phyloP scores from a whole-genome alignment of 2,113 vertebrate species.

The Micromys minutus region DNA sequence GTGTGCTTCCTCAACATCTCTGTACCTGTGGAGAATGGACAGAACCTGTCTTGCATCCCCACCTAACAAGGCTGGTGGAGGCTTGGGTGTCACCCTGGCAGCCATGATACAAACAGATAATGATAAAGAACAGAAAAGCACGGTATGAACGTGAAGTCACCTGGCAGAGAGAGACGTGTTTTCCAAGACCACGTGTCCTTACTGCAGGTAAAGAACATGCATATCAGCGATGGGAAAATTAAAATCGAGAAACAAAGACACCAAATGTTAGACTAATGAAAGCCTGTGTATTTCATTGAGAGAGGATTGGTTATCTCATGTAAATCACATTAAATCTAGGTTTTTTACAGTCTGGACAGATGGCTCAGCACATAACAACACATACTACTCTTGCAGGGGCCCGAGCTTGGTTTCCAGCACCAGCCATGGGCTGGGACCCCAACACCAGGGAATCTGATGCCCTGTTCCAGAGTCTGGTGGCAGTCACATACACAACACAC shows the following conservation, averaged over 20 bases:
- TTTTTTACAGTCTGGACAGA: not conserved
- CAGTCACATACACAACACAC: not conserved
- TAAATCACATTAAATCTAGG: constrained; percentile 18
- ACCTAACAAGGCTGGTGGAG: not conserved
- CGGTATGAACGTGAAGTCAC: not conserved
- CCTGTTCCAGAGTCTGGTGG: not conserved
- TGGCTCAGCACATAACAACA: not conserved
- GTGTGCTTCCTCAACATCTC: not conserved
- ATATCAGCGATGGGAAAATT: not conserved
- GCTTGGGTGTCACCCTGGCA: not conserved
- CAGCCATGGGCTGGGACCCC: not conserved
- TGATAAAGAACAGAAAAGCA: not conserved
- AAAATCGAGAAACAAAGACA: constrained; percentile 1
- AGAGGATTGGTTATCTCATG: not conserved
- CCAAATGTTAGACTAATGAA: not conserved
- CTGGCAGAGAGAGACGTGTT: not conserved
- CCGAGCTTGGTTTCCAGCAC: not conserved
- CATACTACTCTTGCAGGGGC: not conserved
- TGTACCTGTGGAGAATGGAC: not conserved
- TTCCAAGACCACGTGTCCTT: not conserved
- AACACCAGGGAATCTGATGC: not conserved
- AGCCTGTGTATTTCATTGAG: constrained; percentile 21
- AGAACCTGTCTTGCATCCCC: not conserved
- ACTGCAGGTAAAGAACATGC: not conserved
- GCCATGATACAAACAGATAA: not conserved